Base-by-base conservation (phyloP, 2,113 vertebrate genomes). In the Oncorhynchus kisutch region DNA sequence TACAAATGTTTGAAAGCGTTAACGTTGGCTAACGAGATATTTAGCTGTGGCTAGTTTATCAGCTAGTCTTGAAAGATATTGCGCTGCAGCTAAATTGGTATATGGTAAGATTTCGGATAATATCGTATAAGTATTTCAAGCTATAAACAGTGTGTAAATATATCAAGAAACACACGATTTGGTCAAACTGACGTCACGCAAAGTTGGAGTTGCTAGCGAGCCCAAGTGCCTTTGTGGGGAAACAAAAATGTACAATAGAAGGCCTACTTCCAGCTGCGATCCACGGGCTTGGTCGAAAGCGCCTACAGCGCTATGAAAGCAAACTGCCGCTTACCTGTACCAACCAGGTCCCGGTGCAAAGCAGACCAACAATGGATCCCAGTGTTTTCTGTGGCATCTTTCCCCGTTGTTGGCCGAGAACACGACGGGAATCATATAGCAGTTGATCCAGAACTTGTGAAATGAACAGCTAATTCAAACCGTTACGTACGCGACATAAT, bases 331-430 rank as follows among this genome's bases (percentile, higher is more conserved):
- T 94, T 92, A 94, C 94, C 94, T 94, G 91, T 84, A 90, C 92
- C 81, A 94, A 81, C 88, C 89, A 91, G 39, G 91, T 82, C 90
- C 90, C 91, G 68, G 92, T 89, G 84, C 86, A 94, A 77, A 94
- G 92, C 73, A 93, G 87, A 81, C 87, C 91, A 87, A 93, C 88
- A 88, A 94, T 80, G 86, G 91, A 90, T 90, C 91, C 90, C 92
- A 94, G 86, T 74, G 89, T 84, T 92, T 91, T 93, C 87, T 90
- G 92, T 71, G 86, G 87, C 94, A 94, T 94, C 87, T 88, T 88
- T 89, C 91, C 83, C 86, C 89, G 89, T 89, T 82, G 45, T 85
- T 88, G 81, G 87, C 87, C 81, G 88, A 72, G 20, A 66, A 81
- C 78, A 54, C 87, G 68, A 84, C 78, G 72, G 83, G 73, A 91